Evolutionary conservation across 2,888 invertebrate species (phyloP), one percentile per base, ranked within the genome.

Genomic region (Therioaphis trifolii): DNA sequence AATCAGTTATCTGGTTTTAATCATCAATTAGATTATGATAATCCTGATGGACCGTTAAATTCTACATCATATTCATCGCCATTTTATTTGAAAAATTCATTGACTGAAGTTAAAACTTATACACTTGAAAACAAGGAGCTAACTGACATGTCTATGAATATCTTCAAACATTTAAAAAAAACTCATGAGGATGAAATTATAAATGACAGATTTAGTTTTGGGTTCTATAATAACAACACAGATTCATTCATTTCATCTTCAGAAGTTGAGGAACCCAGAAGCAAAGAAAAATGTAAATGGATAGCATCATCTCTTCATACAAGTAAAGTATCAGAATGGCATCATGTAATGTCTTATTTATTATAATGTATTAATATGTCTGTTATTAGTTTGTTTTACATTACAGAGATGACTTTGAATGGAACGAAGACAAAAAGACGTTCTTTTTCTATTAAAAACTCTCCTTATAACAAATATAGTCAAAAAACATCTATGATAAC

Each of bases 401-500:
- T 82, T 74, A 52, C 35, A 82, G 82, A 49, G 52, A 52, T 74
- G 24, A 63, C 46, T 35, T 82, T 49, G 61, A 52, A 72, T 82
- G 63, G 74, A 66, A 27, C n/a, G 0, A 82, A 74, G 52, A 4
- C 82, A 52, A 82, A 49, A 66, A 52, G 63, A 3, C 80, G 46
- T 5, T 72, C 80, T 63, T 82, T 72, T 82, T 14, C 49, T 63
- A 74, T 82, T 49, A 82, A 82, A 40, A 66, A 82, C 40, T 66
- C 80, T 58, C 63, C 61, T 35, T 82, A 72, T 72, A 63, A 72
- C 29, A 82, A 82, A 82, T 72, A 71, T 72, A 82, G 63, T 52
- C 24, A 35, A 7, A 72, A 61, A 72, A 21, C 72, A 61, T 58
- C 71, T 61, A 72, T 46, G 18, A 49, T 35, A 4, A 55, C 71